phyloP scores from a whole-genome alignment of 2,113 vertebrate species.

The Channa argus region DNA sequence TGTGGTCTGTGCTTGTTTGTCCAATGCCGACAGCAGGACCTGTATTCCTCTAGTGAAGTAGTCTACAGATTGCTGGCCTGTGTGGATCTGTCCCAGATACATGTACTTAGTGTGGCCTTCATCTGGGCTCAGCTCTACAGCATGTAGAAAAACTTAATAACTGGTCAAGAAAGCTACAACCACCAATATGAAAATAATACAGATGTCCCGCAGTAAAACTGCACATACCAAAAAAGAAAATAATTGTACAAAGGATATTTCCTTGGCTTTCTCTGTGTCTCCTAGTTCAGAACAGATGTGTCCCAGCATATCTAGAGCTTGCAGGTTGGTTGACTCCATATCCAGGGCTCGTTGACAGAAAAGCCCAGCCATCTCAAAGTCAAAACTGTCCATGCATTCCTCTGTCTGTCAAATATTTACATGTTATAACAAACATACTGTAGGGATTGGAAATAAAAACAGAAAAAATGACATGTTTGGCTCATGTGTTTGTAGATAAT shows the following conservation, averaged over 20 bases:
- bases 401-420: constrained; percentile 75
- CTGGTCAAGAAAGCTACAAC: constrained; percentile 75
- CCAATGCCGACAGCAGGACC: constrained; percentile 76
- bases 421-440: neutral
- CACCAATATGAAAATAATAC: neutral
- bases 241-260: constrained; percentile 83
- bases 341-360: constrained; percentile 87
- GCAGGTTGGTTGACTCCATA: constrained; percentile 81
- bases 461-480: neutral
- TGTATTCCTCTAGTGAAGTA: constrained; percentile 85
- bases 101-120: constrained; percentile 86
- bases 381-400: constrained; percentile 86
- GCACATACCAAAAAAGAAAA: neutral
- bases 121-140: constrained; percentile 84
- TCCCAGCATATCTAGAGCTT: constrained; percentile 84
- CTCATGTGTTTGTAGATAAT: neutral
- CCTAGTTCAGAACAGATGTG: constrained; percentile 86
- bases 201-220: neutral
- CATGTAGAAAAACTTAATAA: constrained; percentile 77
- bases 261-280: constrained; percentile 81
- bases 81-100: constrained; percentile 87
- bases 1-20: constrained; percentile 66
- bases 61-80: constrained; percentile 80
- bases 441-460: neutral
- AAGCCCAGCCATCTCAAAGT: constrained; percentile 84